Evolutionary conservation across 2,113 vertebrate genomes (phyloP), one percentile per base, ranked within the genome.

Genomic region (Dermatemys mawii): DNA sequence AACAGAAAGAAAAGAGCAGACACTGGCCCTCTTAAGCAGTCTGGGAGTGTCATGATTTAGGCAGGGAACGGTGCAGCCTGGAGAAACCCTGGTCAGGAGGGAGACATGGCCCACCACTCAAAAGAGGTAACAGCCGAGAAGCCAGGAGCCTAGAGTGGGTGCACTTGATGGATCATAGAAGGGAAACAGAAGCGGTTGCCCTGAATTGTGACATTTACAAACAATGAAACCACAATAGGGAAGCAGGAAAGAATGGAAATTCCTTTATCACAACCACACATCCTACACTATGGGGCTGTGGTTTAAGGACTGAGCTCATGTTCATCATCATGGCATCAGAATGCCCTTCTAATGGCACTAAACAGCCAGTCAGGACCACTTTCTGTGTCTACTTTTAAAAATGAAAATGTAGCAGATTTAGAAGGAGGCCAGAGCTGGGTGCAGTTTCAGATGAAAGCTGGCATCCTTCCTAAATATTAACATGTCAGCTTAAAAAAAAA

Each of bases 221-320:
- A 70, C 63, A 70, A 38, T 70, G 63, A 70, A 38, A 70, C 63
- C 63, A 38, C 35, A 70, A 38, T 19, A 38, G 8, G n/a, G 63
- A 70, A 38, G 51, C 63, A 81, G 75, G 50, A 35, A 1, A 16
- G 11, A 1, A 21, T 35, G 89, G 94, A 89, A 93, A 89, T 94
- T n/a, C 89, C 90, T n/a, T 1, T 2, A 1, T 46, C n/a, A n/a
- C 79, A 38, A 4, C 21, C 86, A 54, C 1, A 60, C 57, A 32
- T 29, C 48, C 87, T 50, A 46, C 44, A 19, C 44, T 49, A 8
- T 13, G 63, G 29, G 55, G 89, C 55, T 73, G 67, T 1, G 0
- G 4, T 3, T 10, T 14, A 27, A 1, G 7, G 21, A 8, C 2
- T 46, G 1, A 1, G 2, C 0, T 29, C 6, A 0, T 44, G 1